Base-by-base conservation (phyloP, 2,888 invertebrate species). In the Geotrupes spiniger region DNA sequence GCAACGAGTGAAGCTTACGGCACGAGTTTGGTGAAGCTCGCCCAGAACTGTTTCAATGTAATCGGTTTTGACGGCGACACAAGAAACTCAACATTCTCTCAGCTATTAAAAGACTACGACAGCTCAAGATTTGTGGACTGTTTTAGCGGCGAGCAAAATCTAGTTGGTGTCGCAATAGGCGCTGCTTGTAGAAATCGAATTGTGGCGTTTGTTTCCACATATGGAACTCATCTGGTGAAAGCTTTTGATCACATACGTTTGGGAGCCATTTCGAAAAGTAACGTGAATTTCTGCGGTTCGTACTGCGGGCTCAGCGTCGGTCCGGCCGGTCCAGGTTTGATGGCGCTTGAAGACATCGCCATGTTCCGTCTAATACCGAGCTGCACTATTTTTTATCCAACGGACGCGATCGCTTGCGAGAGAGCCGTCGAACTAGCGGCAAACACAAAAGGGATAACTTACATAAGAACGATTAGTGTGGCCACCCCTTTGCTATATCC, bases 221-320 rank as follows among this genome's bases (percentile, higher is more conserved):
- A 96, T 75, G 95, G 95, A 15, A 89, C 92, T 1, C 97, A 97
- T 83, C 90, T 95, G 74, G 87, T 89, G 1, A 80, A 96, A 58
- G 91, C 93, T 37, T 93, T 87, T 71, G 96, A 96, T 76, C 95
- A 85, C 82, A 89, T 97, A 67, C 87, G 97, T 51, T 96, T 98
- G 96, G 96, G 92, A 9, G 96, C 96, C 39, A 93, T 98, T 69
- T 95, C 94, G 27, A 92, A 92, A 76, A 87, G 92, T 17, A 94
- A 97, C 73, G 86, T 91, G 16, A 97, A 95, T 75, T 89, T 93
- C 71, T 90, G 77, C 49, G 94, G 94, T 0, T 95, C 95, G 0
- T 96, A 96, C 75, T 92, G 90, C 72, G 97, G 97, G 26, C 87
- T 95, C 21, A 92, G 92, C 63, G 96, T 96, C 74, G 97, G 94